A percentile compares a stretch with the other conserved stretches of the same genome.
Conservation (phyloP, 2,888 invertebrate species). For the Andrena marginata region DNA sequence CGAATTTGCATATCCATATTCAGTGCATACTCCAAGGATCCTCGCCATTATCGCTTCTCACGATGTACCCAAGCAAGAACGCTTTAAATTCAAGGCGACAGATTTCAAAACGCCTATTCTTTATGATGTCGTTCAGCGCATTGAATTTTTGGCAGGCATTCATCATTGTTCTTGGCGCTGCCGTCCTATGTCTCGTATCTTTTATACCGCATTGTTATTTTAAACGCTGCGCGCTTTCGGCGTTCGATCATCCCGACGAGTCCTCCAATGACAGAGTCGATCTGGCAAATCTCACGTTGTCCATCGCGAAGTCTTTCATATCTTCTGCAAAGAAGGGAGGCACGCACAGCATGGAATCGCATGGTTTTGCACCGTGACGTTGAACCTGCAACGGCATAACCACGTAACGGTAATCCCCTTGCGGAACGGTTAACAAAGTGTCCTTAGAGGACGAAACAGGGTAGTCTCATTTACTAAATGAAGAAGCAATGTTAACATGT, state of each 20-base stretch:
- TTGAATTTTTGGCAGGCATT: conserved; percentile 40
- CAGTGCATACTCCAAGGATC: not conserved
- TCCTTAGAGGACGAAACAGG: conserved; percentile 46
- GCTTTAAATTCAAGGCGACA: not conserved
- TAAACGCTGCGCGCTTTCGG: conserved; percentile 22
- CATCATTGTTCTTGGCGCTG: conserved; percentile 32
- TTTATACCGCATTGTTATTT: conserved; percentile 44
- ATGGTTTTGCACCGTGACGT: conserved; percentile 68
- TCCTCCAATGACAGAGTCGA: not conserved
- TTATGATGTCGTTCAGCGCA: conserved; percentile 25
- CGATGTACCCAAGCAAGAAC: not conserved
- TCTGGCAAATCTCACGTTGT: not conserved
- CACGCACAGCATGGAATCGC: conserved; percentile 22
- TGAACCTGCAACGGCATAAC: conserved; percentile 75
- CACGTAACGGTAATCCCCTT: conserved; percentile 76
- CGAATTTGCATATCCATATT: not conserved
- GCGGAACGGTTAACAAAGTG: conserved; percentile 64
- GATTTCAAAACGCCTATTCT: conserved; percentile 9
- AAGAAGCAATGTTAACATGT: not conserved
- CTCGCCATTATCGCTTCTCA: not conserved
- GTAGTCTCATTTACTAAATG: conserved; percentile 63
- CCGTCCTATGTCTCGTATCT: conserved; percentile 4
- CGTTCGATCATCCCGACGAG: not conserved
- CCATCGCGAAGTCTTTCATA: not conserved
- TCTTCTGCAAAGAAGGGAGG: conserved; percentile 7